Evolutionary conservation across 92 coral and sea anemone genomes (phyloP), one percentile per base, ranked within the genome.

Genomic region (Epizoanthus scotinus): DNA sequence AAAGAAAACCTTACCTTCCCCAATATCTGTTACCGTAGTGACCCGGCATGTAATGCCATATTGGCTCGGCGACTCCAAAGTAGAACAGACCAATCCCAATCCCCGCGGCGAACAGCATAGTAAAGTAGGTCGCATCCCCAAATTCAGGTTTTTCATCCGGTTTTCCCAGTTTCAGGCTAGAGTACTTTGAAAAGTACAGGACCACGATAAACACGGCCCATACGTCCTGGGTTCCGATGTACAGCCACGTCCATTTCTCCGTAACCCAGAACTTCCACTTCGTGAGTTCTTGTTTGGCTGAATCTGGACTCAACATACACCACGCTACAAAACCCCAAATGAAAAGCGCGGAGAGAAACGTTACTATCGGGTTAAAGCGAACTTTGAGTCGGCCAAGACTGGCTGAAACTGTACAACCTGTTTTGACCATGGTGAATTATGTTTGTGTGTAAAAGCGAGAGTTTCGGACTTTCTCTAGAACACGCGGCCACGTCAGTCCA

Each of bases 61-160:
- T 91, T 15, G 95, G 95, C 44, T 91, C 95, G 55, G 95, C 95
- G 13, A 93, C 94, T 47, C 97, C 97, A 54, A 90, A 93, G 89
- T 86, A 93, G 63, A 93, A 93, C 82, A 93, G 69, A 3, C 98
- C 98, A 42, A 91, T 92, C 18, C 98, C 98, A 18, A 93, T 90
- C 0, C 98, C 98, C 20, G 95, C 98, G 24, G 98, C 98, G 74
- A 93, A 93, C 85, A 94, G 55, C 98, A 94, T 94, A 12, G 95
- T 91, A 82, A 94, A 94, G 87, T 94, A 94, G 42, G 98, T 85
- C 0, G 86, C 93, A 60, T 94, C 98, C 56, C 87, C 84, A 79
- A 83, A 94, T 59, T 94, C 98, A 2, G 98, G 98, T 78, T 94
- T 86, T 26, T 94, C 98, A 58, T 94, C 93, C 36, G 89, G 90